A percentile compares a stretch with the other conserved stretches of the same genome.
phyloP scores from a whole-genome alignment of 1,140 invertebrate species.

The Drosophila triauraria region DNA sequence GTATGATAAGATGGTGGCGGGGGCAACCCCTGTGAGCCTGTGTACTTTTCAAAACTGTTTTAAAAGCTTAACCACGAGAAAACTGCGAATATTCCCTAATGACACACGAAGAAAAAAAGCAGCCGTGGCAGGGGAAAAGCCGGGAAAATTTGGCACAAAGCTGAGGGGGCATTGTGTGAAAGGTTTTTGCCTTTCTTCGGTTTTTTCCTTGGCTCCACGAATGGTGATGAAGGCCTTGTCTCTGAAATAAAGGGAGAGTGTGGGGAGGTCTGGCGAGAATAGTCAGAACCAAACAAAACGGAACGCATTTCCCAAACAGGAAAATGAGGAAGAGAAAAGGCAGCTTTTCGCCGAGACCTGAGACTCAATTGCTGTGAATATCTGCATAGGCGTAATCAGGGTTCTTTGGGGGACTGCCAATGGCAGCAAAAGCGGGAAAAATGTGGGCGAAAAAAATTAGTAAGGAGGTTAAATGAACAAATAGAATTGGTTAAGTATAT shows the following conservation, averaged over 20 bases:
- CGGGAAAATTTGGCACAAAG: constrained; percentile 46
- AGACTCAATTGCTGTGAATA: constrained; percentile 50
- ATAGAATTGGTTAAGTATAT: neutral
- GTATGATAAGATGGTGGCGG: constrained; percentile 16
- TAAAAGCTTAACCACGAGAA: constrained; percentile 81
- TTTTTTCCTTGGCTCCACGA: neutral
- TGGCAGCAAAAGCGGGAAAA: neutral
- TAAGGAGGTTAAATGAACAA: neutral
- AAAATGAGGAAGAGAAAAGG: neutral
- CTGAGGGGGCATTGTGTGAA: constrained; percentile 25
- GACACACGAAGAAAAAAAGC: constrained; percentile 40
- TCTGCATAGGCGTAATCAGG: constrained; percentile 52
- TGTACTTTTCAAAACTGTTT: constrained; percentile 79
- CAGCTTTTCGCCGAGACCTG: constrained; percentile 17
- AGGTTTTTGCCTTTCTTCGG: constrained; percentile 20
- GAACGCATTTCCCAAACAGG: constrained; percentile 30
- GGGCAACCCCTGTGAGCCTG: constrained; percentile 11
- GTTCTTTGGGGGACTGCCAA: constrained; percentile 38
- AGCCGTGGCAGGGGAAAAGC: constrained; percentile 4
- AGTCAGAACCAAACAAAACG: constrained; percentile 12
- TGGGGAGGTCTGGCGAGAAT: constrained; percentile 25
- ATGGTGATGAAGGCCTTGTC: constrained; percentile 41
- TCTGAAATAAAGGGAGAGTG: constrained; percentile 2
- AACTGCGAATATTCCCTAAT: constrained; percentile 81
- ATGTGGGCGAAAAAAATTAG: neutral